Conservation (phyloP, 2,888 invertebrate species). For the Yponomeuta cagnagella region DNA sequence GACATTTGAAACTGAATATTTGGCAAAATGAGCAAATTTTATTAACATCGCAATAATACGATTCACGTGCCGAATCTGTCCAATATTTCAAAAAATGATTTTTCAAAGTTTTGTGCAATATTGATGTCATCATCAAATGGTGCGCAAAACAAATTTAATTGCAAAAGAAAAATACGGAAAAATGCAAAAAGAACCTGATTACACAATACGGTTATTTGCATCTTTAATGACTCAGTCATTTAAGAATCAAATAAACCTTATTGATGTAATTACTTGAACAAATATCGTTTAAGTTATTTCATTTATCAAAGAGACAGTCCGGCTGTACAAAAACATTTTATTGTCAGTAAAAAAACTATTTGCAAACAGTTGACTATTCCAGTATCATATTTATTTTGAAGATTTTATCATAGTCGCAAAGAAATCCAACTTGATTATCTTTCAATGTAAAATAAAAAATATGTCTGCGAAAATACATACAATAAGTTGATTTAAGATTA, state of each 20-base stretch:
- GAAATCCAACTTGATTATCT: not conserved
- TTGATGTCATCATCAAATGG: too few relatives aligned
- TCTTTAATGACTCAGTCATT: too few relatives aligned
- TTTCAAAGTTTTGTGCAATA: too few relatives aligned
- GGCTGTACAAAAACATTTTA: not conserved
- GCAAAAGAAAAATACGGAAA: too few relatives aligned
- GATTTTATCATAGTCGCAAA: not conserved
- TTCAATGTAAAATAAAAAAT: constrained; percentile 1
- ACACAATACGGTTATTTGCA: too few relatives aligned
- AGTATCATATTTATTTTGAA: not conserved
- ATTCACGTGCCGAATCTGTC: not conserved
- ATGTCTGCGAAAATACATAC: constrained; percentile 1
- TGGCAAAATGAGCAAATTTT: not conserved
- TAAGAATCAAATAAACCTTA: too few relatives aligned
- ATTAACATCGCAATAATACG: not conserved
- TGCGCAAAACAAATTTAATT: too few relatives aligned
- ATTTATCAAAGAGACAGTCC: not conserved
- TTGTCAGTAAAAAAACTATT: not conserved
- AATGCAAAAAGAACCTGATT: too few relatives aligned
- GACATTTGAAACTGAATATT: constrained; percentile 2
- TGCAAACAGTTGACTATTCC: not conserved
- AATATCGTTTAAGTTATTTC: too few relatives aligned
- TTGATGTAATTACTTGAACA: too few relatives aligned
- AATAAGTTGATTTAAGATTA: constrained; percentile 9
- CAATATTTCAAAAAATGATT: too few relatives aligned